phyloP scores from a whole-genome alignment of 2,888 invertebrate genomes.

The Hydraecia micacea region DNA sequence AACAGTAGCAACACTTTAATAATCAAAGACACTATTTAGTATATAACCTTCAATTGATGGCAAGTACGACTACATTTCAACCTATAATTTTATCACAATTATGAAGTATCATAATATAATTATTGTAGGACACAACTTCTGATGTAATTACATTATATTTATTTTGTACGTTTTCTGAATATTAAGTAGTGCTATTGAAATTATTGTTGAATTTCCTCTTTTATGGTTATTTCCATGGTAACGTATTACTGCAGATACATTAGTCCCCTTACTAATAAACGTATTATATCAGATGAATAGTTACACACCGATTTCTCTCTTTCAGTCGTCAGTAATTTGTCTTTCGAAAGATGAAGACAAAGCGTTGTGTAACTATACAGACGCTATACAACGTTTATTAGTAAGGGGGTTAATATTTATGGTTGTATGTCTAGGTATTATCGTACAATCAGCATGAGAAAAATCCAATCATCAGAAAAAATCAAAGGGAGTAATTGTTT shows the following conservation, averaged over 20 bases:
- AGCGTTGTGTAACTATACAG: too few species aligned
- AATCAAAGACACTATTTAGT: neutral
- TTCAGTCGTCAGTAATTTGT: too few species aligned
- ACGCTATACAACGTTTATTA: too few species aligned
- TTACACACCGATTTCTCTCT: too few species aligned
- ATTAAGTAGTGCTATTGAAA: conserved; percentile 24
- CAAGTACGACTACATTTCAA: conserved; percentile 10
- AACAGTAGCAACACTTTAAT: neutral
- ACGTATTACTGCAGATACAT: neutral
- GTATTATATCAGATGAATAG: too few species aligned
- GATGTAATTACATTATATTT: conserved; percentile 33
- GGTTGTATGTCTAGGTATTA: neutral
- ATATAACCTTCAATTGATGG: conserved; percentile 24
- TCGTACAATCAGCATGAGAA: neutral
- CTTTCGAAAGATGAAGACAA: too few species aligned
- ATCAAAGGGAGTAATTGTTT: neutral
- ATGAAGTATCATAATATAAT: conserved; percentile 31
- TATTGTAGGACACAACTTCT: conserved; percentile 4
- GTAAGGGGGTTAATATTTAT: too few species aligned
- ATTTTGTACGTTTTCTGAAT: conserved; percentile 51
- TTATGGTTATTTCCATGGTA: conserved; percentile 16
- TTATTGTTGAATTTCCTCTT: conserved; percentile 4
- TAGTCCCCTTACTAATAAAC: too few species aligned
- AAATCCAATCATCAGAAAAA: neutral
- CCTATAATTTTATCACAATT: conserved; percentile 35